Evolutionary conservation across 2,113 vertebrate species (phyloP), one percentile per base, ranked within the genome.

Genomic region (Saimiri boliviensis): DNA sequence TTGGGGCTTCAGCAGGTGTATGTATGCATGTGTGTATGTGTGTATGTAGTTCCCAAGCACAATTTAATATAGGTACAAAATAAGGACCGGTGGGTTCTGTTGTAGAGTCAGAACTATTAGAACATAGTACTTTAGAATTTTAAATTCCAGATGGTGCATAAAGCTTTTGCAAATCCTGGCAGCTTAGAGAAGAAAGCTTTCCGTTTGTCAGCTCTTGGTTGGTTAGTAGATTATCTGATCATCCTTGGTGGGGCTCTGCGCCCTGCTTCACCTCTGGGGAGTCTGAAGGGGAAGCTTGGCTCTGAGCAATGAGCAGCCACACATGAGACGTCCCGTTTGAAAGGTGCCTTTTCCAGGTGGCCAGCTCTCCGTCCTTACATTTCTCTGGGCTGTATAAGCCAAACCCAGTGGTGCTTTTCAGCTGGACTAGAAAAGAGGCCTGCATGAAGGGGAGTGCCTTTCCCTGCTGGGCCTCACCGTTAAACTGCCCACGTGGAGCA

Each of bases 401-500:
- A 40, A 37, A 86, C 37, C 8, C 8, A 6, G 12, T 1, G 13
- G 68, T 20, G n/a, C 66, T 66, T 60, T 16, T 25, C 12, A 49
- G 68, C 5, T 70, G 77, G 35, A 23, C n/a, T 30, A 4, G 5
- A 27, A n/a, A 60, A 19, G 42, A 20, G 45, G 21, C 66, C 49
- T 37, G 14, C 2, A 1, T 6, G 11, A 32, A 10, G n/a, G 68
- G 5, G 8, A 5, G 8, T 19, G 27, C 2, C 0, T 30, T 49
- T 80, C 20, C 35, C 20, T 35, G 2, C 30, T 21, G 0, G 77
- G 70, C 32, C 86, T 42, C 19, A 2, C 49, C 17, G 4, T n/a
- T 45, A 66, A 37, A 9, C 45, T 35, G 47, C 16, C n/a, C 27
- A 32, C 6, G 5, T 16, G 32, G 27, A 49, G 13, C 52, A 35